Evolutionary conservation across 2,888 invertebrate species (phyloP), one percentile per base, ranked within the genome.

Genomic region (Odontothrips loti): DNA sequence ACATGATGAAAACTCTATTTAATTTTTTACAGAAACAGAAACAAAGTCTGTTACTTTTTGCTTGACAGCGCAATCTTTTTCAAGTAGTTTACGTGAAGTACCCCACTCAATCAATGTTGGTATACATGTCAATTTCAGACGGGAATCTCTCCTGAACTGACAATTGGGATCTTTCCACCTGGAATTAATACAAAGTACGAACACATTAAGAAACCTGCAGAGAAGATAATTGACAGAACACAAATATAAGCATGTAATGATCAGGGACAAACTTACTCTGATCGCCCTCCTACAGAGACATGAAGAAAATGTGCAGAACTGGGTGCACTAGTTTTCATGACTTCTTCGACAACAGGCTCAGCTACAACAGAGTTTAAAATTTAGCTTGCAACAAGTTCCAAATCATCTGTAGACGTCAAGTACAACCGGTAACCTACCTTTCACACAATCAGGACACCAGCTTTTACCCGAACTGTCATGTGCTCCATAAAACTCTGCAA

Each of bases 401-500:
- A 29, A 78, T 43, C 29, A 68, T 68, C n/a, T 20, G 58, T 4
- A 15, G 58, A 58, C 10, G 34, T 58, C 58, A 58, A 43, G 17
- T 10, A 58, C 1, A n/a, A 17, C 58, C 58, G 9, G 80, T 23
- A 80, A 89, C 89, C 88, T 90, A 95, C 95, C 95, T 89, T 90
- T 90, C 20, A 93, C 93, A 87, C 97, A 97, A 87, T 97, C 97
- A 0, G 93, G 92, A 86, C 97, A 97, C 97, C 97, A 97, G 87
- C 95, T 96, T 81, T 90, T 87, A 0, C 95, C 96, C 84, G 89
- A 87, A 0, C 89, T 86, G 80, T 90, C 86, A 87, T 92, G 92
- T 68, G 90, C 88, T 29, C 94, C 95, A 84, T 90, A 90, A 86
- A 93, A 95, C 84, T 92, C 90, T 80, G 93, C 88, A 83, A 91